A percentile compares a stretch with the other conserved stretches of the same genome.
These are phyloP conservation scores for Nycticebus coucang DNA, from an alignment of 2,113 vertebrate species.

Conservation along the genomic window DNA sequence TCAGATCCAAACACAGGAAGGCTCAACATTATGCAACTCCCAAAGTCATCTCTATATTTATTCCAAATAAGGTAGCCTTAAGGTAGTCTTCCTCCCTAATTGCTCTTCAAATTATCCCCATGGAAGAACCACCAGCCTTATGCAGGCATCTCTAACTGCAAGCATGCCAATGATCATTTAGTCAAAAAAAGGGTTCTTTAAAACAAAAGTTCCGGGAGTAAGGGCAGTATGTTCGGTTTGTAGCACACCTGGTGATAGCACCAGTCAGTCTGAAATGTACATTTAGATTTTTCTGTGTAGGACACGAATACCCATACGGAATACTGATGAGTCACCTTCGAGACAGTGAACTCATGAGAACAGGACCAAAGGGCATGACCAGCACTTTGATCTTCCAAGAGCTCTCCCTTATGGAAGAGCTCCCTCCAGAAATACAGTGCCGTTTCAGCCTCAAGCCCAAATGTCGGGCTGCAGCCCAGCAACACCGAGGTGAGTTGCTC, in stretches of 20 bases:
- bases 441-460: slow-evolving; percentile 96
- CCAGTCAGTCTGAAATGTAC: too few species aligned
- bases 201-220: too few species aligned
- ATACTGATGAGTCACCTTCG: too few species aligned
- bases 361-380: too few species aligned
- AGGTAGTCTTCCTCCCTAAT: not conserved
- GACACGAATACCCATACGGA: too few species aligned
- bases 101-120: not conserved
- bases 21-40: not conserved
- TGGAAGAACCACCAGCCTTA: slow-evolving; percentile 28
- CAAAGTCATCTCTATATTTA: not conserved
- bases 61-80: slow-evolving; percentile 23
- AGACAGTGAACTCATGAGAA: too few species aligned
- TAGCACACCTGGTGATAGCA: too few species aligned
- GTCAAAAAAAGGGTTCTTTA: too few species aligned
- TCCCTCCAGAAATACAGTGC: slow-evolving; percentile 93
- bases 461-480: slow-evolving; percentile 81
- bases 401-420: slow-evolving; percentile 82
- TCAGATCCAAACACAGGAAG: not conserved
- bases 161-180: too few species aligned
- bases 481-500: slow-evolving; percentile 86
- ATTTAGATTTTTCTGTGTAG: too few species aligned
- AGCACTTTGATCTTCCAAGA: slow-evolving; percentile 83
- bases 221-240: too few species aligned
- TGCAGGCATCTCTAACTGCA: too few species aligned